A percentile compares a stretch with the other conserved stretches of the same genome.
phyloP scores from a whole-genome alignment of 1,140 invertebrate genomes.

The Atta colombica region DNA sequence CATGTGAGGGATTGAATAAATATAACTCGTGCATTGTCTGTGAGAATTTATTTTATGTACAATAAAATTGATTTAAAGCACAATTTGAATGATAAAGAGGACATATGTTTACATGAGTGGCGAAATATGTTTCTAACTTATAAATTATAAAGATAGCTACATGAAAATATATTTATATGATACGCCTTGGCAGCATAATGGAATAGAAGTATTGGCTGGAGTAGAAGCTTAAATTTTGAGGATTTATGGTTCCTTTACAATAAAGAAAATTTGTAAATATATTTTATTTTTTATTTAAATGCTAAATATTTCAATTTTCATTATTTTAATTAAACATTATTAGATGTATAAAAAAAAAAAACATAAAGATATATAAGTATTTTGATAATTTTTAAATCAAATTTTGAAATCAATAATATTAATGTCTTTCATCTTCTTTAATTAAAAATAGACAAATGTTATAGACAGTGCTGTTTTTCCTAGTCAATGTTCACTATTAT shows the following conservation, averaged over 20 bases:
- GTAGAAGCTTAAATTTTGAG: constrained; percentile 7
- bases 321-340: background rate
- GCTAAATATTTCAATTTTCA: background rate
- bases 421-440: constrained; percentile 11
- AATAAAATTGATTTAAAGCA: constrained; percentile 56
- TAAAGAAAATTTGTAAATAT: constrained; percentile 10
- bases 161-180: constrained; percentile 24
- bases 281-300: background rate
- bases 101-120: constrained; percentile 27
- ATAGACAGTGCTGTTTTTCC: background rate
- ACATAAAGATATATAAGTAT: background rate
- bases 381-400: constrained; percentile 16
- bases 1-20: constrained; percentile 15
- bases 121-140: constrained; percentile 11
- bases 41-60: constrained; percentile 64
- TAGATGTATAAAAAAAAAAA: background rate
- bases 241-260: background rate
- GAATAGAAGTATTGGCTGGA: constrained; percentile 25
- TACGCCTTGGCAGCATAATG: constrained; percentile 40
- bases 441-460: background rate
- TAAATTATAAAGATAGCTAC: constrained; percentile 17
- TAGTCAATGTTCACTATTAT: constrained; percentile 27
- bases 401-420: constrained; percentile 6
- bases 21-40: constrained; percentile 7
- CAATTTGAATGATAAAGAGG: constrained; percentile 32